A percentile compares a stretch with the other conserved stretches of the same genome.
These are phyloP conservation scores for Kobus ellipsiprymnus DNA, from an alignment of 2,113 vertebrate genomes.

Conservation along the genomic window DNA sequence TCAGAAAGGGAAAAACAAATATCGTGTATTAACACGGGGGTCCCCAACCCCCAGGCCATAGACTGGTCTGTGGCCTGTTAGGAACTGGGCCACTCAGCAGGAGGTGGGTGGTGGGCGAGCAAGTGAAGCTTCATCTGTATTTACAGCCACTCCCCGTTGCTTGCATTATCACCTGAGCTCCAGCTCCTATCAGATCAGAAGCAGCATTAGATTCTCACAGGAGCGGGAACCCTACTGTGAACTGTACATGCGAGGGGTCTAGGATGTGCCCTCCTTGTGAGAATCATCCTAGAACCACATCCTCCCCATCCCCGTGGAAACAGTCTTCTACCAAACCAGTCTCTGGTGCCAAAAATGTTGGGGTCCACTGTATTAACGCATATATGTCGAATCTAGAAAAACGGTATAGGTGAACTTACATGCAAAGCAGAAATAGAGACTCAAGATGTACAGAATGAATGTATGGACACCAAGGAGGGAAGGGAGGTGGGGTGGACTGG, in stretches of 20 bases:
- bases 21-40: neutral
- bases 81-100: neutral
- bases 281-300: neutral
- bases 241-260: neutral
- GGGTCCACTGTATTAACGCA: neutral
- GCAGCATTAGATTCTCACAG: neutral
- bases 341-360: neutral
- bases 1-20: neutral
- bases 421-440: neutral
- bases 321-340: neutral
- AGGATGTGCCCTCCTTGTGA: neutral
- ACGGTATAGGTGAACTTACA: neutral
- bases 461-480: neutral
- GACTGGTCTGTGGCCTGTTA: neutral
- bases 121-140: neutral
- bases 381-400: neutral
- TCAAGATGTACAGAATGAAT: neutral
- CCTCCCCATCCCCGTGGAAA: neutral
- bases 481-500: neutral
- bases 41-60: neutral
- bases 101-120: neutral
- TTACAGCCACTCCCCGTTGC: neutral
- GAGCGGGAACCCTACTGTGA: neutral
- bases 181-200: neutral
- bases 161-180: neutral